Conservation (phyloP, 2,113 vertebrate genomes). For the Barbus barbus region DNA sequence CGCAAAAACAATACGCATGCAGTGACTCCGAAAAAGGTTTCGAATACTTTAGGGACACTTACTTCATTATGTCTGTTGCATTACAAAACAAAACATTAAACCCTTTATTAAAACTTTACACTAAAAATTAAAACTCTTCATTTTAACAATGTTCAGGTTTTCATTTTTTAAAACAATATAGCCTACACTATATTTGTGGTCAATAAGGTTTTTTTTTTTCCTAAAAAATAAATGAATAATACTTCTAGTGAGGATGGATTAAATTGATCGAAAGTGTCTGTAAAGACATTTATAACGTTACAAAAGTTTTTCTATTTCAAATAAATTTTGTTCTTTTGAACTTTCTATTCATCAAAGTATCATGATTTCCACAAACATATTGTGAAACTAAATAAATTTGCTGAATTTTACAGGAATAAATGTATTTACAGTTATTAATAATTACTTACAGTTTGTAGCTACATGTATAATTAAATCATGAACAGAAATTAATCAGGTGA, state of each 20-base stretch:
- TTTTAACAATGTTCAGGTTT: background rate
- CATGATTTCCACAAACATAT: background rate
- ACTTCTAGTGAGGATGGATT: background rate
- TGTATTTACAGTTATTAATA: too few relatives aligned
- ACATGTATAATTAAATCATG: too few relatives aligned
- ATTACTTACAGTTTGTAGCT: too few relatives aligned
- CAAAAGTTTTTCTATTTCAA: background rate
- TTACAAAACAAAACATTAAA: background rate
- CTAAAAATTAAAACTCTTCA: background rate
- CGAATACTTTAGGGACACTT: background rate
- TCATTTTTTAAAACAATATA: background rate
- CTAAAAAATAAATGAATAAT: background rate
- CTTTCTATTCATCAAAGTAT: background rate
- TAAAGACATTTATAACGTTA: background rate
- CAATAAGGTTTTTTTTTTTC: too few relatives aligned
- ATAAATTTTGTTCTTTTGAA: background rate
- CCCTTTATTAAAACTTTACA: background rate
- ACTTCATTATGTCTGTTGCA: background rate
- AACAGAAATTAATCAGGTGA: background rate
- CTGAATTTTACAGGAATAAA: background rate
- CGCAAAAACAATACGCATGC: constrained; percentile 29
- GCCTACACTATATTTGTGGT: background rate
- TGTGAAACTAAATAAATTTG: background rate
- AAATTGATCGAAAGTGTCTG: background rate
- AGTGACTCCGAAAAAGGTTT: background rate